Conservation (phyloP, 2,113 vertebrate species). For the Pseudorectes ferrugineus region DNA sequence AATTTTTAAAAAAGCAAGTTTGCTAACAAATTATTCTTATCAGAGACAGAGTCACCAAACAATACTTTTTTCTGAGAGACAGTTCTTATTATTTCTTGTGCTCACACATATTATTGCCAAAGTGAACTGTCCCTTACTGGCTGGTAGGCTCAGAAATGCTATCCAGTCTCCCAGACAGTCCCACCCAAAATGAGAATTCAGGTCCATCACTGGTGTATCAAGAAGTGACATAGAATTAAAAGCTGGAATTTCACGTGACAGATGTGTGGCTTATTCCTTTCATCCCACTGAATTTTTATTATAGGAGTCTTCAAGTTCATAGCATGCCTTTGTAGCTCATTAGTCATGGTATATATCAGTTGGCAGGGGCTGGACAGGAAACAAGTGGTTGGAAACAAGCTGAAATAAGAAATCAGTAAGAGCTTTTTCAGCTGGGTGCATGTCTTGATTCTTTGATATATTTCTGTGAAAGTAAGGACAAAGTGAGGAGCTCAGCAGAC, state of each 20-base stretch:
- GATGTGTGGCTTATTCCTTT: not conserved
- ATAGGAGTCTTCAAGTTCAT: not conserved
- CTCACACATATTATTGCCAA: not conserved
- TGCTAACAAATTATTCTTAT: not conserved
- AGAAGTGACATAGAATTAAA: not conserved
- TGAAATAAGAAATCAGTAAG: not conserved
- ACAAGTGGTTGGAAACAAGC: not conserved
- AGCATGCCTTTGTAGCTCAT: not conserved
- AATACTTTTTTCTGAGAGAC: not conserved
- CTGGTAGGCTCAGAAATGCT: not conserved
- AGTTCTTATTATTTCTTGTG: not conserved
- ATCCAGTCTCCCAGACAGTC: not conserved
- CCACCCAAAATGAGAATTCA: not conserved
- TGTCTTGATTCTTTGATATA: not conserved
- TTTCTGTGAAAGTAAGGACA: not conserved
- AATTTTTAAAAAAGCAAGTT: not conserved
- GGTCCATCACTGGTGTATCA: not conserved
- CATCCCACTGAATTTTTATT: not conserved
- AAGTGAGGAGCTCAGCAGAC: not conserved
- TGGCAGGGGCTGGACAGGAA: not conserved
- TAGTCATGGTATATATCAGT: not conserved
- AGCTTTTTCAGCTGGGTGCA: not conserved
- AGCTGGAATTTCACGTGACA: fast-evolving
- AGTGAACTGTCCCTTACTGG: not conserved
- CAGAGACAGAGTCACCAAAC: not conserved